These are phyloP conservation scores for Caracal caracal DNA, from an alignment of 2,113 vertebrate species.

Conservation along the genomic window DNA sequence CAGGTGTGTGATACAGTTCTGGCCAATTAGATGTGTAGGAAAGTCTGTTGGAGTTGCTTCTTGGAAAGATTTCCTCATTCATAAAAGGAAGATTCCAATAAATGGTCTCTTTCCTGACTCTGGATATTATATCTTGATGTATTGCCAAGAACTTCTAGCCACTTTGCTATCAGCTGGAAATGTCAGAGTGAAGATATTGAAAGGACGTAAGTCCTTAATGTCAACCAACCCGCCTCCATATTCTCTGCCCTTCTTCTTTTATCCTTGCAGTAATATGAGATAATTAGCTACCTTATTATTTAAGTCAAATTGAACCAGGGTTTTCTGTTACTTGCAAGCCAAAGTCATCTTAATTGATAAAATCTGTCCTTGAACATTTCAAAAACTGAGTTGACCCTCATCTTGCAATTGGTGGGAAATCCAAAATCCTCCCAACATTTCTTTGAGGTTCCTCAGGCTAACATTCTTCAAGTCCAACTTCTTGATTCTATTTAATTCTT, in stretches of 20 bases:
- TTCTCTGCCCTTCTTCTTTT: neutral
- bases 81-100: neutral
- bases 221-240: neutral
- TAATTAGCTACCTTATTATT: neutral
- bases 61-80: neutral
- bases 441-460: neutral
- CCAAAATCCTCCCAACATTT: neutral
- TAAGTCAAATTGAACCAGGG: neutral
- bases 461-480: neutral
- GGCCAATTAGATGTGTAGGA: neutral
- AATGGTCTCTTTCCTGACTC: neutral
- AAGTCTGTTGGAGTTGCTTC: neutral
- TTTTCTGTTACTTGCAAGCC: neutral
- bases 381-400: neutral
- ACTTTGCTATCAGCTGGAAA: slow-evolving; percentile 7
- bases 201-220: neutral
- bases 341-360: neutral
- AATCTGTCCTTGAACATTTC: neutral
- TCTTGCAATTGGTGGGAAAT: neutral
- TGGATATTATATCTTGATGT: neutral
- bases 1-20: neutral
- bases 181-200: neutral
- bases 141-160: neutral
- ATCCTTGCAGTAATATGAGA: neutral
- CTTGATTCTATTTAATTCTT: neutral